phyloP scores from a whole-genome alignment of 2,113 vertebrate genomes.

The Puma concolor region DNA sequence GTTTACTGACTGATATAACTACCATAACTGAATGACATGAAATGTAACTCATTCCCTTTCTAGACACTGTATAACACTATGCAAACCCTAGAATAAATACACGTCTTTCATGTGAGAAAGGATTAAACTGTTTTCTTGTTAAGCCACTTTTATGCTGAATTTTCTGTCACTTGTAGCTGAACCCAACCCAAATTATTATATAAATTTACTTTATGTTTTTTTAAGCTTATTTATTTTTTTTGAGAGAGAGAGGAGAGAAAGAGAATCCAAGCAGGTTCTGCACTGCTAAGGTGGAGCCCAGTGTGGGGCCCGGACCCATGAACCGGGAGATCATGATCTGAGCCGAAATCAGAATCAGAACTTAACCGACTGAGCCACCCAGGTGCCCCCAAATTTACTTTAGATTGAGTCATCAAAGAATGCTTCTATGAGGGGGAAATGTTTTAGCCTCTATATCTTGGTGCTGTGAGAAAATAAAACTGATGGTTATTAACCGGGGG shows the following conservation, averaged over 20 bases:
- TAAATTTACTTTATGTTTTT: not conserved
- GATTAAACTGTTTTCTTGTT: not conserved
- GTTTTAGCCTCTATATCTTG: not conserved
- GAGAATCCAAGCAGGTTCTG: too few species aligned
- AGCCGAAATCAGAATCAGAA: too few species aligned
- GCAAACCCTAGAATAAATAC: not conserved
- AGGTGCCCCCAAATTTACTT: not conserved
- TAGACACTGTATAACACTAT: not conserved
- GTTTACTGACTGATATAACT: not conserved
- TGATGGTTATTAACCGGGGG: not conserved
- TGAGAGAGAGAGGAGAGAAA: too few species aligned
- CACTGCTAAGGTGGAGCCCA: too few species aligned
- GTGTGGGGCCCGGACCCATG: too few species aligned
- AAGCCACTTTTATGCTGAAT: not conserved
- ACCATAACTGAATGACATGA: not conserved
- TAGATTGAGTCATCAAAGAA: not conserved
- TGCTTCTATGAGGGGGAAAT: not conserved
- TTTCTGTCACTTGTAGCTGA: not conserved
- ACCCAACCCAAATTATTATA: not conserved
- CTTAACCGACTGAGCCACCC: too few species aligned
- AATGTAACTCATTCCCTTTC: not conserved
- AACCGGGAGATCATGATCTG: too few species aligned
- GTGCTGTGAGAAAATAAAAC: not conserved
- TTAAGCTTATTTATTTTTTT: too few species aligned
- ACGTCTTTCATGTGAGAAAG: not conserved